Evolutionary conservation across 1,140 invertebrate genomes (phyloP), one percentile per base, ranked within the genome.

Genomic region (Meloidogyne floridensis): DNA sequence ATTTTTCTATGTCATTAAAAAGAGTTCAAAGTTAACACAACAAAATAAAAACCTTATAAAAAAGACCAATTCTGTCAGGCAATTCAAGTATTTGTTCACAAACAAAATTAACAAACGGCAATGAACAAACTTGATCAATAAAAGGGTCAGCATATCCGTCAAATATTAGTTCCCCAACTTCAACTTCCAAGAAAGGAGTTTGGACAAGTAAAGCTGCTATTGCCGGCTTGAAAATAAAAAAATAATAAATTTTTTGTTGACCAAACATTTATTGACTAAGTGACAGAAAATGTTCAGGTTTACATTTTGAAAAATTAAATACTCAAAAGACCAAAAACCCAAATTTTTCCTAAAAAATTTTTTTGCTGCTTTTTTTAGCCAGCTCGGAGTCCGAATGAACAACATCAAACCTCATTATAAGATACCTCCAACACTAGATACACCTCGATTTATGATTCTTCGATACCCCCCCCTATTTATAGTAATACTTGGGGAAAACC

Each of bases 111-210:
- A 90, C 88, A 42, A 83, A 53, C 7, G 82, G 81, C n/a, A 83
- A 53, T 13, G 69, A 81, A 69, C 69, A 72, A 53, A 88, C 85
- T 74, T 90, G 86, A 51, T 89, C 88, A 10, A 89, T 78, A 79
- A 89, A 89, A 11, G 88, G 88, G 74, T 89, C 88, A 75, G 81
- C 83, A 81, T 89, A 89, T 32, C 88, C 88, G 53, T 86, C 86
- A 84, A 88, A 89, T 15, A 89, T 84, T 1, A 90, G 79, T 75
- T 89, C 89, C 8, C 86, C 82, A 13, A 90, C 89, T 82, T 89
- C 88, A 13, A 89, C 88, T 83, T 90, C 88, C 8, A 89, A 73
- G 53, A 89, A 89, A 5, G 88, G 89, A 11, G 88, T 89, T 75
- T 89, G 88, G 7, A 87, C 85, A 32, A 89, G 53, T 13, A 89